Conservation (phyloP, 2,113 vertebrate genomes). For the Ginglymostoma cirratum region DNA sequence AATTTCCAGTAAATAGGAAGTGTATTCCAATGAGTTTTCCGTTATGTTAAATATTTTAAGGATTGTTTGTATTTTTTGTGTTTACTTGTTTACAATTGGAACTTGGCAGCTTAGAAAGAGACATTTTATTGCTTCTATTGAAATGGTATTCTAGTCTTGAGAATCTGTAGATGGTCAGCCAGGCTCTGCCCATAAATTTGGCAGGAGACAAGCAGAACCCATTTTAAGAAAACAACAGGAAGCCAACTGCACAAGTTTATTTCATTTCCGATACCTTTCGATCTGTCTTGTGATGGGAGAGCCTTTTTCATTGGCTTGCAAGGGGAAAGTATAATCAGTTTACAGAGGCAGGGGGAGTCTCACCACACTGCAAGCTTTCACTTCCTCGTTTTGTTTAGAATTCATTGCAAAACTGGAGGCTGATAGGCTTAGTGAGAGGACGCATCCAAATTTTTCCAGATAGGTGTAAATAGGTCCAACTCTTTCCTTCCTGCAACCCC, state of each 20-base stretch:
- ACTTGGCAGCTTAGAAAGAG: background rate
- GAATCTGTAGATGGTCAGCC: background rate
- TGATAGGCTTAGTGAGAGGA: background rate
- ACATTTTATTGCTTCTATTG: background rate
- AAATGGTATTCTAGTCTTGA: background rate
- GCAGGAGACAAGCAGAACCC: background rate
- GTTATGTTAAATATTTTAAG: too few relatives aligned
- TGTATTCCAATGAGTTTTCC: too few relatives aligned
- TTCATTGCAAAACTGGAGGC: background rate
- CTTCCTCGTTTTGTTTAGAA: background rate
- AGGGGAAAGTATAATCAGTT: background rate
- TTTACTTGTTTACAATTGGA: background rate
- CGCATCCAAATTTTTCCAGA: too few relatives aligned
- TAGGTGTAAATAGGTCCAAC: too few relatives aligned
- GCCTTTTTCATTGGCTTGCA: background rate
- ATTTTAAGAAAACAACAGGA: background rate
- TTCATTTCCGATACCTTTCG: too few relatives aligned
- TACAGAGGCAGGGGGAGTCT: background rate
- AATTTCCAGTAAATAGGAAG: too few relatives aligned
- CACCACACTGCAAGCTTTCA: background rate
- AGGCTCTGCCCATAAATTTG: background rate
- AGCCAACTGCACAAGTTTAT: background rate
- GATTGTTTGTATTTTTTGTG: background rate
- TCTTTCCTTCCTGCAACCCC: too few relatives aligned
- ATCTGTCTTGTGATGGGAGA: background rate